phyloP scores from a whole-genome alignment of 92 coral and sea anemone genomes.

The Epizoanthus scotinus region DNA sequence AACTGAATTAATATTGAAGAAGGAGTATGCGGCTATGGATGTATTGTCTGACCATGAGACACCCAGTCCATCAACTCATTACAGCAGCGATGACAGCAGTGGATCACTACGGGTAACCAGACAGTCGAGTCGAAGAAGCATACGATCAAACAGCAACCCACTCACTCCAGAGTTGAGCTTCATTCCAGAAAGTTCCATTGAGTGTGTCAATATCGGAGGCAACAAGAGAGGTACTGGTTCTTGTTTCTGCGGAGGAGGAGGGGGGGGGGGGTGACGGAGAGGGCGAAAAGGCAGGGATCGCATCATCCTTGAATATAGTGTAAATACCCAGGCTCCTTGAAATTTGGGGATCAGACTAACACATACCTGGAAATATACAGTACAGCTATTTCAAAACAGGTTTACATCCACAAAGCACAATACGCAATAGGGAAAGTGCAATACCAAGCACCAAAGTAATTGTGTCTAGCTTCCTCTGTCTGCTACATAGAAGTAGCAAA shows the following conservation, averaged over 20 bases:
- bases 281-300: slow-evolving; percentile 28
- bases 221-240: slow-evolving; percentile 40
- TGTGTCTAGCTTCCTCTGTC: too few relatives aligned
- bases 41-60: background rate
- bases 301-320: too few relatives aligned
- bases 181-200: slow-evolving; percentile 80
- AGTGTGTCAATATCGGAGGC: slow-evolving; percentile 77
- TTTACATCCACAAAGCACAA: too few relatives aligned
- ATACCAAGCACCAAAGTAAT: too few relatives aligned
- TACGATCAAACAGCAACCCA: slow-evolving; percentile 28
- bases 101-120: slow-evolving; percentile 6
- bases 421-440: too few relatives aligned
- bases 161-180: slow-evolving; percentile 72
- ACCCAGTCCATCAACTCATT: slow-evolving; percentile 1
- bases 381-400: too few relatives aligned
- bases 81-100: slow-evolving; percentile 1
- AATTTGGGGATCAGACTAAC: too few relatives aligned
- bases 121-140: background rate
- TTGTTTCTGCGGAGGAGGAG: background rate
- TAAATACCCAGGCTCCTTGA: too few relatives aligned
- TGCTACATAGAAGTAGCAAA: too few relatives aligned
- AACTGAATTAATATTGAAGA: background rate
- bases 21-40: slow-evolving; percentile 13
- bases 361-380: too few relatives aligned
- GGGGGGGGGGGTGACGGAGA: too few relatives aligned